These are phyloP conservation scores for Meloe dianella DNA, from an alignment of 2,888 invertebrate genomes.

Conservation along the genomic window DNA sequence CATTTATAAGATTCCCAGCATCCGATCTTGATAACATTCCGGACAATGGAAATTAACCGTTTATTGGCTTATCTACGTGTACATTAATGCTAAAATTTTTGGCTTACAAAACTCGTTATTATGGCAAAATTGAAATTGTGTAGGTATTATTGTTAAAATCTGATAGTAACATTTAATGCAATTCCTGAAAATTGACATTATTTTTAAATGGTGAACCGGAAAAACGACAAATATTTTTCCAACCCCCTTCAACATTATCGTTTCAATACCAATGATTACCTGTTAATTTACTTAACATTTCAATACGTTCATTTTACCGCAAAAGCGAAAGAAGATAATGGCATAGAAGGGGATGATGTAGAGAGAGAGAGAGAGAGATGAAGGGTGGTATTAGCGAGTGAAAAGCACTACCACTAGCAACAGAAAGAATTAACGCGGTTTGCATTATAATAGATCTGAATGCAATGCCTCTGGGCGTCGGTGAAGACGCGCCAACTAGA, in stretches of 20 bases:
- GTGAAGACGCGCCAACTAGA: constrained; percentile 42
- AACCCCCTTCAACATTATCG: background rate
- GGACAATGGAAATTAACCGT: background rate
- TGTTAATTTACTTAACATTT: constrained; percentile 7
- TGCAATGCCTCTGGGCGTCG: constrained; percentile 35
- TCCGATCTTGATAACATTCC: background rate
- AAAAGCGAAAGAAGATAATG: constrained; percentile 7
- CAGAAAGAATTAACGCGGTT: constrained; percentile 32
- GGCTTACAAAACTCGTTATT: background rate
- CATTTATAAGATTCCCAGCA: background rate
- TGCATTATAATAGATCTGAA: constrained; percentile 34
- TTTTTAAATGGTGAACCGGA: too few relatives aligned
- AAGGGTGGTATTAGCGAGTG: constrained; percentile 12
- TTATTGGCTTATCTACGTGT: constrained; percentile 1
- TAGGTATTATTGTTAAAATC: background rate
- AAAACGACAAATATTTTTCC: background rate
- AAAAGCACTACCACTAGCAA: constrained; percentile 12
- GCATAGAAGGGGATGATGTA: background rate
- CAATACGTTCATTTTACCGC: background rate
- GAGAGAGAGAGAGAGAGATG: background rate
- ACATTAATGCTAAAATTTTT: background rate
- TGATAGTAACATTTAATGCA: too few relatives aligned
- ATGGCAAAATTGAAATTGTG: background rate
- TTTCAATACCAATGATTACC: background rate
- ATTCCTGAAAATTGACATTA: too few relatives aligned